phyloP scores from a whole-genome alignment of 2,797 vertebrate genomes.

The Borostomias antarcticus region DNA sequence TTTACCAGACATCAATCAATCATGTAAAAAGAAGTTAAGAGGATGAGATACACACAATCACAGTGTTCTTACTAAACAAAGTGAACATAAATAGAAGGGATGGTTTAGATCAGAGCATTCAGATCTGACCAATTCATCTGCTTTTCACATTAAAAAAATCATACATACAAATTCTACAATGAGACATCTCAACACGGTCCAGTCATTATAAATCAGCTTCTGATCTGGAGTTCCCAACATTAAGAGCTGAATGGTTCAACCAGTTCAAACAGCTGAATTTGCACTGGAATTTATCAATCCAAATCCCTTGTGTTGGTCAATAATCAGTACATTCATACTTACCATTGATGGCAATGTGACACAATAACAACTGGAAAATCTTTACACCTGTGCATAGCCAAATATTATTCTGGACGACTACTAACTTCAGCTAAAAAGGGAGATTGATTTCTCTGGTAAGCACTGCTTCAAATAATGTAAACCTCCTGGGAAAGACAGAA shows the following conservation, averaged over 20 bases:
- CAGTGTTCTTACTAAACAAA: slow-evolving; percentile 81
- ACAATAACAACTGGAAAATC: slow-evolving; percentile 31
- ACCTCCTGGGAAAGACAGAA: neutral
- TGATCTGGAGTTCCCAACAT: neutral
- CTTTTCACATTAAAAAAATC: slow-evolving; percentile 63
- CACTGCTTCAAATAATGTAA: neutral
- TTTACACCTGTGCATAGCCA: slow-evolving; percentile 14
- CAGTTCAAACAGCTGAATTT: neutral
- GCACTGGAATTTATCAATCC: slow-evolving; percentile 27
- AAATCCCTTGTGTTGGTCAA: slow-evolving; percentile 30
- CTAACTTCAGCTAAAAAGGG: slow-evolving; percentile 20
- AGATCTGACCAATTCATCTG: slow-evolving; percentile 48
- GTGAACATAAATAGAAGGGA: slow-evolving; percentile 74
- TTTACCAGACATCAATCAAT: slow-evolving; percentile 80
- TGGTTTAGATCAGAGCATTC: slow-evolving; percentile 66
- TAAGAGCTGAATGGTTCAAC: slow-evolving; percentile 1
- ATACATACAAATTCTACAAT: slow-evolving; percentile 46
- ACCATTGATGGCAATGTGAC: slow-evolving; percentile 39
- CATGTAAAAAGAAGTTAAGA: slow-evolving; percentile 81
- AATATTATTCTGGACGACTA: slow-evolving; percentile 31
- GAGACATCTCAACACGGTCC: slow-evolving; percentile 10
- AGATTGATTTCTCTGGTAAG: slow-evolving; percentile 16
- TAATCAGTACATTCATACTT: slow-evolving; percentile 56
- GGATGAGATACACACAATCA: slow-evolving; percentile 76
- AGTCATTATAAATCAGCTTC: neutral